Evolutionary conservation across 1,140 invertebrate species (phyloP).

Genomic region (Bombus haemorrhoidalis): DNA sequence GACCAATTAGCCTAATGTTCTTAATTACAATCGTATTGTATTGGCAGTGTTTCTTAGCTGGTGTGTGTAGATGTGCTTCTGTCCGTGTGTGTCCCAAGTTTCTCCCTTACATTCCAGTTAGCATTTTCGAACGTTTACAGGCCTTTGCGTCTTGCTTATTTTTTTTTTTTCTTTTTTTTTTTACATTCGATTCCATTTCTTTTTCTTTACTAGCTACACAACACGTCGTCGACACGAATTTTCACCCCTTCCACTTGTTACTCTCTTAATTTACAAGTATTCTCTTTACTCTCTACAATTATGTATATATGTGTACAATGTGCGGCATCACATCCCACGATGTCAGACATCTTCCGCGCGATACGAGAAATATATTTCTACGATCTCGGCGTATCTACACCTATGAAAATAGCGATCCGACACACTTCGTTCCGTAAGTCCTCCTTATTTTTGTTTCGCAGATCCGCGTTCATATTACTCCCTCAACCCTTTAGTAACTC

Average conservation of each 20-base stretch:
- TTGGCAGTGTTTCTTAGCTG: slow-evolving; percentile 82
- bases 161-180: too few species aligned
- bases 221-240: slow-evolving; percentile 48
- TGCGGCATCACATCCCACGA: slow-evolving; percentile 36
- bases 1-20: slow-evolving; percentile 70
- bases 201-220: slow-evolving; percentile 10
- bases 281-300: slow-evolving; percentile 55
- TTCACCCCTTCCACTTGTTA: background rate
- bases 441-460: background rate
- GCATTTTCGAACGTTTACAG: background rate
- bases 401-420: slow-evolving; percentile 54
- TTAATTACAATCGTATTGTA: slow-evolving; percentile 79
- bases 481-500: slow-evolving; percentile 47
- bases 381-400: slow-evolving; percentile 34
- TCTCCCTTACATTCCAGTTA: background rate
- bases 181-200: background rate
- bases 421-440: slow-evolving; percentile 10
- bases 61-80: slow-evolving; percentile 73
- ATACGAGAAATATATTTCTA: slow-evolving; percentile 33
- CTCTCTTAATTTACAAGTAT: slow-evolving; percentile 46
- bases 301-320: slow-evolving; percentile 54
- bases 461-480: slow-evolving; percentile 2
- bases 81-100: slow-evolving; percentile 35
- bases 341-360: slow-evolving; percentile 5
- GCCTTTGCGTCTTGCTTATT: background rate